A percentile compares a stretch with the other conserved stretches of the same genome.
Conservation (phyloP, 2,113 vertebrate species). For the Saccopteryx leptura region DNA sequence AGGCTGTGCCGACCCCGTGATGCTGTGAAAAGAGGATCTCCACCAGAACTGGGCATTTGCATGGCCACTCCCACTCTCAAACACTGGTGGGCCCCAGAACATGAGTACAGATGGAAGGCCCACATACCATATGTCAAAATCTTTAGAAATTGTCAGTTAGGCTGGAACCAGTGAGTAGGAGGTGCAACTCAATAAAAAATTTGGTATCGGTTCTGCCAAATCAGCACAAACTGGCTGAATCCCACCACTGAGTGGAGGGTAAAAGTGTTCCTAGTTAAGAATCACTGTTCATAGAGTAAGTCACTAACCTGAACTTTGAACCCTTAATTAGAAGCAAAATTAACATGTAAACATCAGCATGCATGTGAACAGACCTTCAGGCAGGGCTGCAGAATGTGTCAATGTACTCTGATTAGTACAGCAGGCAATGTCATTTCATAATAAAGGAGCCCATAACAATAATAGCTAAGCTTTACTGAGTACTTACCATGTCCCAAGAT, state of each 20-base stretch:
- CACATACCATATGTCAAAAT: neutral
- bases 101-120: neutral
- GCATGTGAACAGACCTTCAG: neutral
- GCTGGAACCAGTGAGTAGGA: too few relatives aligned
- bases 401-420: neutral
- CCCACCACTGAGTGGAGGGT: too few relatives aligned
- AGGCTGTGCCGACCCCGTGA: neutral
- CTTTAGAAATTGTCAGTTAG: neutral
- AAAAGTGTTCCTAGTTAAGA: neutral
- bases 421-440: conserved; percentile 16
- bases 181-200: too few relatives aligned
- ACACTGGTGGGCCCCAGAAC: neutral
- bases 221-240: too few relatives aligned
- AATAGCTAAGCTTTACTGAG: neutral
- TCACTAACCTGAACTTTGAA: neutral
- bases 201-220: too few relatives aligned
- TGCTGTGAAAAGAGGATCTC: neutral
- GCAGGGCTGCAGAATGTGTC: neutral
- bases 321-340: neutral
- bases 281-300: neutral
- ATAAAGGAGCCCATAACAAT: neutral
- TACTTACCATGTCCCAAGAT: neutral
- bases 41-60: neutral
- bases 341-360: neutral
- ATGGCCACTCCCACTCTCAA: neutral